A percentile compares a stretch with the other conserved stretches of the same genome.
These are phyloP conservation scores for Calameuta idolon DNA, from an alignment of 2,888 invertebrate species.

Conservation along the genomic window DNA sequence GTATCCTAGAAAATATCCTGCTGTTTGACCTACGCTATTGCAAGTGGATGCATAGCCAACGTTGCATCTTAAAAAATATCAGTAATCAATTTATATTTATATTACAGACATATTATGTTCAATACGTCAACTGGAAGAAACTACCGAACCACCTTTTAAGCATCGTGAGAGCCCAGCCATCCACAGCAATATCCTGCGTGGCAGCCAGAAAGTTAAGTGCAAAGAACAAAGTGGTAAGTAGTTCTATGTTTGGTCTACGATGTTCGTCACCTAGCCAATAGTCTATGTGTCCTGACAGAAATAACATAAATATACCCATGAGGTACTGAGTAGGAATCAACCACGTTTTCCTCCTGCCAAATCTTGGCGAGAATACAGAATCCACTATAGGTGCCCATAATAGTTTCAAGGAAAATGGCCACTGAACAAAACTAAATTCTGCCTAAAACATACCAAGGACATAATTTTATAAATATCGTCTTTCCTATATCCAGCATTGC, in stretches of 20 bases:
- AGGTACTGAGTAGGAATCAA: constrained; percentile 94
- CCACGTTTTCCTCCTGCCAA: constrained; percentile 96
- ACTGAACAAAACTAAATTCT: constrained; percentile 92
- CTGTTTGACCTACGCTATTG: constrained; percentile 98
- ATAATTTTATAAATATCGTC: constrained; percentile 1
- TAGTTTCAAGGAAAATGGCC: constrained; percentile 93
- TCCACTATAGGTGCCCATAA: constrained; percentile 99
- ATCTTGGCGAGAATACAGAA: constrained; percentile 82
- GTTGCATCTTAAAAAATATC: constrained; percentile 77
- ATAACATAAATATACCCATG: constrained; percentile 89
- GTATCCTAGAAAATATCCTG: constrained; percentile 96
- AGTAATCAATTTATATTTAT: neutral
- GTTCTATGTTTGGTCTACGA: constrained; percentile 76
- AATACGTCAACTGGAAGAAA: constrained; percentile 17
- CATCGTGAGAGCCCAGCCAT: constrained; percentile 99
- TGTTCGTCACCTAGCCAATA: constrained; percentile 80
- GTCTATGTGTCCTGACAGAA: constrained; percentile 81
- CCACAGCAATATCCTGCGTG: constrained; percentile 99
- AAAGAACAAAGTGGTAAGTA: constrained; percentile 90
- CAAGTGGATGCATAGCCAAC: constrained; percentile 99
- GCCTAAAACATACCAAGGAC: constrained; percentile 71
- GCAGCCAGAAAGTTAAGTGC: constrained; percentile 95
- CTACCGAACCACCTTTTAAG: constrained; percentile 78
- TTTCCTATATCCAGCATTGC: constrained; percentile 35
- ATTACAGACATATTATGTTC: neutral